phyloP scores from a whole-genome alignment of 2,113 vertebrate species.

The mouse (Mus musculus) region GRCm39 chr15:23998001-23998500 shows the following conservation, averaged over 20 bases:
- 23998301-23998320: not conserved
- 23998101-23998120: not conserved
- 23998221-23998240: not conserved
- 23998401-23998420: not conserved
- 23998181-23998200: not conserved
- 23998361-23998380: not conserved
- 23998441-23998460: no score
- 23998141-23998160: not conserved
- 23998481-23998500: not conserved
- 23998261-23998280: not conserved
- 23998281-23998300: not conserved
- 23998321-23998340: not conserved
- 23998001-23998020: not conserved
- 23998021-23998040: not conserved
- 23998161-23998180: not conserved
- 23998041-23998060: not conserved
- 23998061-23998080: not conserved
- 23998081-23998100: not conserved
- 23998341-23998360: not conserved
- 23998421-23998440: not conserved
- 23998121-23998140: not conserved
- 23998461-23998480: no score
- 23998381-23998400: not conserved
- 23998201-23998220: not conserved
- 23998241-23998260: not conserved